Base-by-base conservation (phyloP, 2,113 vertebrate genomes). In the Halichoerus grypus region DNA sequence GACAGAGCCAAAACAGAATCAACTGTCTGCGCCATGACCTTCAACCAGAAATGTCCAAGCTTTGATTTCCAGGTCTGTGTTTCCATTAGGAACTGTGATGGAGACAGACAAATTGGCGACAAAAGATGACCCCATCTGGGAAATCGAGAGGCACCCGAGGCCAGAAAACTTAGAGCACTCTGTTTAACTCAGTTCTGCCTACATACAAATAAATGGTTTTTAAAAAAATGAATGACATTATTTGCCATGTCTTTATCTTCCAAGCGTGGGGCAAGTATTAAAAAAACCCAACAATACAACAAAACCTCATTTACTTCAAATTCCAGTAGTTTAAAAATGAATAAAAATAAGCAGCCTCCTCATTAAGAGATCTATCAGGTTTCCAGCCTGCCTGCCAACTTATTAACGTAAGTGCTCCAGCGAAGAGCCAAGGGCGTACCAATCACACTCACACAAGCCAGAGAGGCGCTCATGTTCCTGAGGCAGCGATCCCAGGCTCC, bases 31-130 rank as follows among this genome's bases (percentile, higher is more conserved):
- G 79, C 63, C 80, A 61, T 49, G 87, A 96, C 90, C 80, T 97
- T 87, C 6, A 0, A 92, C 63, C 55, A n/a, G 94, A 76, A 13
- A 89, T n/a, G 72, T 92, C 76, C n/a, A 61, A 28, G 89, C 92
- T 90, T 91, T 88, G 42, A 77, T 74, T 80, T 97, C 63, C 46
- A 82, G 0, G 10, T 77, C 59, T 92, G 85, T 4, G 46, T 55
- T 95, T 79, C 80, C 86, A 88, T 81, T 77, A 95, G 59, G 71
- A 65, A 67, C 49, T 28, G 36, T 4, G 28, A 71, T 59, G 24
- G 92, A 91, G 79, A 92, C 82, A 95, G 74, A 96, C 74, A 95
- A 82, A 57, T 7, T 16, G 86, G 94, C 42, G 42, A 97, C 72
- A 97, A 69, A 72, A 95, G 88, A 97, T 57, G 90, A 83, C 92